Evolutionary conservation across 2,888 invertebrate genomes (phyloP), one percentile per base, ranked within the genome.

Genomic region (Tetragonula carbonaria): DNA sequence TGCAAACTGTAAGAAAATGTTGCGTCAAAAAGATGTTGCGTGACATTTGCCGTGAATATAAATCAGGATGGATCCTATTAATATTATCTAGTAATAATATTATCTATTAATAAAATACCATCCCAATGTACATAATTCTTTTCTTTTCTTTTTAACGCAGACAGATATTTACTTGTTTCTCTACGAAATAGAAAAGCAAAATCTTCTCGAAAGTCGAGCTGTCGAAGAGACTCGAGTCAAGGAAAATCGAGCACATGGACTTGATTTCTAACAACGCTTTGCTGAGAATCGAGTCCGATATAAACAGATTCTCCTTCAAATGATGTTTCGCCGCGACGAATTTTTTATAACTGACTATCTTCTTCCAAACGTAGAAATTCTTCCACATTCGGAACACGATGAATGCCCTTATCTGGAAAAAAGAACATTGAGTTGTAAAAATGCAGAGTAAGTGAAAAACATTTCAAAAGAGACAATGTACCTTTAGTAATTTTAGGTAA

Each of bases 311-410:
- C 63, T 97, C 96, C 28, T 96, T 95, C 33, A 98, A 93, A 86
- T 95, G 95, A 78, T 95, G 95, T 84, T 96, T 95, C 1, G 97
- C 96, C 33, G 95, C 95, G 55, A 95, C 95, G 76, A 96, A 96
- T 93, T 98, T 98, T 81, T 96, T 96, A 91, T 96, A 96, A 62
- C 96, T 95, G 51, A 98, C 96, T 23, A 96, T 96, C 93, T 97
- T 97, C 80, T 96, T 95, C 98, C 98, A 98, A 0, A 97, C 96
- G 91, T 96, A 97, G 93, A 98, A 98, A 0, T 97, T 97, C 94
- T 98, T 97, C 97, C 97, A 97, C 83, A 96, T 95, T 21, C 97
- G 96, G 91, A 97, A 97, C 51, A 96, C 95, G 68, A 95, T 95
- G 92, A 97, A 97, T 70, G 96, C 96, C 87, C 96, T 96, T 68